Conservation (phyloP, 2,888 invertebrate genomes). For the Eupithecia tripunctaria region DNA sequence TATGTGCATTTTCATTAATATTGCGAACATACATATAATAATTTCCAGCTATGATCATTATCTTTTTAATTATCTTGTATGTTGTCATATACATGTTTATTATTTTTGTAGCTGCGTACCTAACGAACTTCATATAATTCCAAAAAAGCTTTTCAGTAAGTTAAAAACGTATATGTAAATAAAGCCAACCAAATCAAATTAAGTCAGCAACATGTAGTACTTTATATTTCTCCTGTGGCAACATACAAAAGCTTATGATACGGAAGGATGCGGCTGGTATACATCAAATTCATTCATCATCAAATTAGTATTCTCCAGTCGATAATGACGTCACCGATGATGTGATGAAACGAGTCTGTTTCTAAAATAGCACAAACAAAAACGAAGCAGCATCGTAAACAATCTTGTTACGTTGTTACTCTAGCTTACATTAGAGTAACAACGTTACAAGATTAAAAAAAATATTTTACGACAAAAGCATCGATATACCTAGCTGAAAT, state of each 20-base stretch:
- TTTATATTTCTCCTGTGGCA: no score
- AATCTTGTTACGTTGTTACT: no score
- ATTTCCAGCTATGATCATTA: neutral
- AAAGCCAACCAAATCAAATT: neutral
- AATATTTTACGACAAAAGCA: neutral
- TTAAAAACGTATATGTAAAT: neutral
- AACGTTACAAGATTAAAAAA: constrained; percentile 16
- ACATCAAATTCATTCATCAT: constrained; percentile 1
- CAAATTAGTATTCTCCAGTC: constrained; percentile 7
- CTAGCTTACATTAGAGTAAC: neutral
- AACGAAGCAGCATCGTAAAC: constrained; percentile 34
- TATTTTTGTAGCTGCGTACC: neutral
- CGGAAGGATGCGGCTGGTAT: neutral
- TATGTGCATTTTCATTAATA: constrained; percentile 26
- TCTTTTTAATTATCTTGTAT: neutral
- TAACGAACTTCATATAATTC: neutral
- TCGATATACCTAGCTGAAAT: neutral
- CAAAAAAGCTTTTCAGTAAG: neutral
- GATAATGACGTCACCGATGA: constrained; percentile 27
- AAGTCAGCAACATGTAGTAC: no score
- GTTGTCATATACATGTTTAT: neutral
- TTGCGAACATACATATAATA: neutral
- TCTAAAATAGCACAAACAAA: constrained; percentile 38
- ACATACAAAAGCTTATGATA: neutral
- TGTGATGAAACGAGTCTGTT: constrained; percentile 40